phyloP scores from a whole-genome alignment of 2,797 vertebrate species.

The Octomys mimax region DNA sequence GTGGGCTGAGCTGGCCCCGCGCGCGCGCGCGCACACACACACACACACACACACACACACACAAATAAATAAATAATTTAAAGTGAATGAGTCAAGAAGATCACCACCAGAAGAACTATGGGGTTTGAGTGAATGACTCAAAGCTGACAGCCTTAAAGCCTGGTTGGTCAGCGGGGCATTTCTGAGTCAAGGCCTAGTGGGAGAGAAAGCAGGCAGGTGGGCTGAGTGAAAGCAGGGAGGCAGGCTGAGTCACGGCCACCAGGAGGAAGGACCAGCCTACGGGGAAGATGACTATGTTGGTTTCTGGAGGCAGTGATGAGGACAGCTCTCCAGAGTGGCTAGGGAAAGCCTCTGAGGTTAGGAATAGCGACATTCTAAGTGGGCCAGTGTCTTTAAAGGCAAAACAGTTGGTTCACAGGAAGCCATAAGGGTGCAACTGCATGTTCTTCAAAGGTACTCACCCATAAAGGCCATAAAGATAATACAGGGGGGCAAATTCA shows the following conservation, averaged over 20 bases:
- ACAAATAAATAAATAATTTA: too few species aligned
- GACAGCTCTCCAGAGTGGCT: not conserved
- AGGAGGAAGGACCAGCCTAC: not conserved
- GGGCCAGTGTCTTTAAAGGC: not conserved
- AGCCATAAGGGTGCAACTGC: not conserved
- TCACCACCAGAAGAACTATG: not conserved
- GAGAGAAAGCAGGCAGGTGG: not conserved
- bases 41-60: too few species aligned
- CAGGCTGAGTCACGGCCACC: accelerated
- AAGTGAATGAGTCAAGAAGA: not conserved
- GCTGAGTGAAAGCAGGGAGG: not conserved
- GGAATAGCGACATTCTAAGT: not conserved
- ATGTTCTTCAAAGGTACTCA: not conserved
- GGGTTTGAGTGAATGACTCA: not conserved
- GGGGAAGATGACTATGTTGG: not conserved
- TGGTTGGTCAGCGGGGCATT: not conserved
- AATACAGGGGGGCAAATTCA: not conserved
- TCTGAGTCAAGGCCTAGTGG: not conserved
- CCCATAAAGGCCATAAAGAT: not conserved
- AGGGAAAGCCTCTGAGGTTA: conserved; percentile 1
- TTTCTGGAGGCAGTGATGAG: not conserved
- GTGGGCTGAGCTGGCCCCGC: too few species aligned
- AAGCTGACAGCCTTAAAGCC: not conserved
- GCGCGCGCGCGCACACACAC: too few species aligned
- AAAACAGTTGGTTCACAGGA: not conserved